A percentile compares a stretch with the other conserved stretches of the same genome.
phyloP scores from a whole-genome alignment of 2,888 invertebrate species.

The Heteromurus nitidus region DNA sequence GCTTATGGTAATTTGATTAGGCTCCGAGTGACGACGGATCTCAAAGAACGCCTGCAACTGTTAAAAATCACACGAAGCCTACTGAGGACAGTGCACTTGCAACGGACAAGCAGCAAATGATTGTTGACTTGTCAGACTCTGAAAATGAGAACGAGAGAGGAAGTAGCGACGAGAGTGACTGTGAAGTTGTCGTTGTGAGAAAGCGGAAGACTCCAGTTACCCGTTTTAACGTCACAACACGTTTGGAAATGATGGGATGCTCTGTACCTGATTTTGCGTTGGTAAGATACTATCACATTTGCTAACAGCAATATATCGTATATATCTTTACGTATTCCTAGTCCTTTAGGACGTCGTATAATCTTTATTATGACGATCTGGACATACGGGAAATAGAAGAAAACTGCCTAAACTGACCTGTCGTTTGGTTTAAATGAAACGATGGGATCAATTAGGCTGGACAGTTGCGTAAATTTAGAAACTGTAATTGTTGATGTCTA shows the following conservation, averaged over 20 bases:
- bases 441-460: conserved; percentile 60
- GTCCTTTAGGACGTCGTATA: conserved; percentile 35
- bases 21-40: background rate
- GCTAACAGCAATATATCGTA: background rate
- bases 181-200: conserved; percentile 30
- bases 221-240: conserved; percentile 17
- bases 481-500: no score
- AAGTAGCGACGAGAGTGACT: conserved; percentile 42
- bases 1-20: conserved; percentile 6
- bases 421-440: conserved; percentile 24
- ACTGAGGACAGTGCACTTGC: background rate
- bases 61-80: background rate
- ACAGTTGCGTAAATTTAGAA: no score
- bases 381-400: conserved; percentile 55
- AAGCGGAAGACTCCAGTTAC: conserved; percentile 46
- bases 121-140: conserved; percentile 15
- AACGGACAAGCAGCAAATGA: background rate
- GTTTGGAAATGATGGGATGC: conserved; percentile 33
- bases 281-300: conserved; percentile 45
- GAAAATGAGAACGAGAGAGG: conserved; percentile 38
- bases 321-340: conserved; percentile 21
- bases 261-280: conserved; percentile 63
- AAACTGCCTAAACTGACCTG: conserved; percentile 62
- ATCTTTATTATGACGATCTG: conserved; percentile 44
- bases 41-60: background rate